Conservation (phyloP, 2,888 invertebrate genomes). For the Gisinianus flammeolus region DNA sequence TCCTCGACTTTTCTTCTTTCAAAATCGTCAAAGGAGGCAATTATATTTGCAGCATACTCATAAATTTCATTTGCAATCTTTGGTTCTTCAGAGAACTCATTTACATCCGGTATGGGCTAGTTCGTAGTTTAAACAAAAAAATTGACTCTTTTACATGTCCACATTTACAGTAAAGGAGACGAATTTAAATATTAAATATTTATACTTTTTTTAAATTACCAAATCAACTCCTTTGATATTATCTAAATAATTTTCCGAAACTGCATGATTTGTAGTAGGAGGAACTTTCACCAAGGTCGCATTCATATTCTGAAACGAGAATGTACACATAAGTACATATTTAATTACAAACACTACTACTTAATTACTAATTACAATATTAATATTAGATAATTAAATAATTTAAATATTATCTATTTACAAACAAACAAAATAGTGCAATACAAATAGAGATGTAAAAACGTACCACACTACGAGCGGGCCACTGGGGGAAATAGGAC, state of each 20-base stretch:
- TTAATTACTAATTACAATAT: no score
- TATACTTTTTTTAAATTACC: no score
- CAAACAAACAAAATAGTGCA: conserved; percentile 36
- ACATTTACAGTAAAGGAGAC: no score
- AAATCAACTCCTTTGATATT: conserved; percentile 6
- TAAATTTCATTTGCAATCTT: conserved; percentile 69
- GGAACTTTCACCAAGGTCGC: conserved; percentile 34
- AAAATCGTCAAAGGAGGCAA: conserved; percentile 71
- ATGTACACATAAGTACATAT: no score
- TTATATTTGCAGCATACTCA: conserved; percentile 68
- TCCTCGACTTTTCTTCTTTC: conserved; percentile 61
- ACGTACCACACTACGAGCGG: neutral
- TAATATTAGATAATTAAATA: no score
- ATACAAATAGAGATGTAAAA: neutral
- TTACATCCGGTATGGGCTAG: neutral
- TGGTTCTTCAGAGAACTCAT: conserved; percentile 63
- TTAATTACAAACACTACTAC: no score
- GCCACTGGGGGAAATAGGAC: conserved; percentile 66
- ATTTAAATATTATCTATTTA: neutral
- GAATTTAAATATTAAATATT: no score
- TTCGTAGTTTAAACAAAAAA: neutral
- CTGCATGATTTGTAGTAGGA: conserved; percentile 5
- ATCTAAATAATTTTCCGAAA: conserved; percentile 28
- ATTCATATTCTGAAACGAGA: neutral
- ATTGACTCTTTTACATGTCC: neutral